Evolutionary conservation across 2,113 vertebrate species (phyloP).

Genomic region (Grammomys dolichurus): DNA sequence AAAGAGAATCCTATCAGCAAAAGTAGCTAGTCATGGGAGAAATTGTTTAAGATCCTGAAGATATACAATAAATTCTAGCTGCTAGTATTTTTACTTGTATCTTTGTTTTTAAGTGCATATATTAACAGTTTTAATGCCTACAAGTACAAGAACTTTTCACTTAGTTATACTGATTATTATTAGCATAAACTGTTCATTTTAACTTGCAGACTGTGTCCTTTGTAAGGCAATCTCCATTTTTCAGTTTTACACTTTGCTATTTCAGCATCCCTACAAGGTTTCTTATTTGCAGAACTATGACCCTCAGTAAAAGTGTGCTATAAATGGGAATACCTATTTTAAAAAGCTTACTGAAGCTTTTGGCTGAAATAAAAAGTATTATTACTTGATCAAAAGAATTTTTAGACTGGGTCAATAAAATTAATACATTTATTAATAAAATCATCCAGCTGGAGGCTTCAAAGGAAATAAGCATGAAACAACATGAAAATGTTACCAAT

Average conservation of each 20-base stretch:
- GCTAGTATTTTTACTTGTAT: conserved; percentile 86
- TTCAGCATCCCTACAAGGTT: conserved; percentile 92
- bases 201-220: conserved; percentile 86
- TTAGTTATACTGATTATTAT: conserved; percentile 85
- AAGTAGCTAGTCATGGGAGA: conserved; percentile 57
- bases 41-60: conserved; percentile 73
- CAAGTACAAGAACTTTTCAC: conserved; percentile 88
- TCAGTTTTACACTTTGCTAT: conserved; percentile 91
- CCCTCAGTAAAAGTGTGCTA: conserved; percentile 87
- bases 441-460: conserved; percentile 88
- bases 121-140: conserved; percentile 89
- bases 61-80: conserved; percentile 84
- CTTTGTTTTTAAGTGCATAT: conserved; percentile 87
- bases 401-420: conserved; percentile 86
- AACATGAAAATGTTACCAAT: conserved; percentile 86
- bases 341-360: conserved; percentile 92
- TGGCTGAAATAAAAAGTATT: conserved; percentile 88
- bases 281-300: conserved; percentile 88
- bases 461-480: conserved; percentile 82
- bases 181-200: conserved; percentile 82
- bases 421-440: conserved; percentile 77
- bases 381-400: conserved; percentile 91
- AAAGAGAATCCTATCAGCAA: conserved; percentile 58
- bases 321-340: conserved; percentile 89
- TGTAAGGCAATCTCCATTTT: conserved; percentile 88